Conservation (phyloP, 2,113 vertebrate species). For the Hypanus sabinus region DNA sequence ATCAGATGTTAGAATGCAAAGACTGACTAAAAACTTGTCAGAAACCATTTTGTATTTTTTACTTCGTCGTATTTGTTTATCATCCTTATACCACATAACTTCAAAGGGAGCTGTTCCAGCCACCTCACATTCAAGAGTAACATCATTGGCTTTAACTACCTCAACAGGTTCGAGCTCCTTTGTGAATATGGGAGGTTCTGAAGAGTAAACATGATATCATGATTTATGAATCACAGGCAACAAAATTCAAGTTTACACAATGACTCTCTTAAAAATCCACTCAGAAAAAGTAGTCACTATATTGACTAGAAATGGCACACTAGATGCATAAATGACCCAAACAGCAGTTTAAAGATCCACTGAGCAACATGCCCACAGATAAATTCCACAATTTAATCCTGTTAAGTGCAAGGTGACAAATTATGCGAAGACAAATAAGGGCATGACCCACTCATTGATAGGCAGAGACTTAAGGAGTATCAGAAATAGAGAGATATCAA, state of each 20-base stretch:
- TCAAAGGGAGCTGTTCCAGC: slow-evolving; percentile 79
- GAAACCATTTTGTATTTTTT: slow-evolving; percentile 75
- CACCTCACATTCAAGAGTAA: slow-evolving; percentile 73
- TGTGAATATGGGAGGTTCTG: slow-evolving; percentile 82
- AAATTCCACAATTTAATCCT: too few species aligned
- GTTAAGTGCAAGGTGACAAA: too few species aligned
- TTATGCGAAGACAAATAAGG: too few species aligned
- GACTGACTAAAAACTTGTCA: slow-evolving; percentile 61
- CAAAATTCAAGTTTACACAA: background rate
- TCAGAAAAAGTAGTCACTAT: background rate
- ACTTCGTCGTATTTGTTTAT: slow-evolving; percentile 81
- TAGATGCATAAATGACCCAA: background rate
- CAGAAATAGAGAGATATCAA: too few species aligned
- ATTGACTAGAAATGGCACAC: too few species aligned
- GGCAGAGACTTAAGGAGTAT: too few species aligned
- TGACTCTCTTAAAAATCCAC: background rate
- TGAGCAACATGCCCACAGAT: background rate
- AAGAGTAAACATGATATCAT: slow-evolving; percentile 44
- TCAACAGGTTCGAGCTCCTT: slow-evolving; percentile 65
- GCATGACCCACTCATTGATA: too few species aligned
- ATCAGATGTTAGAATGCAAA: slow-evolving; percentile 79
- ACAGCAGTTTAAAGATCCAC: background rate
- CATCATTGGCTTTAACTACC: slow-evolving; percentile 73
- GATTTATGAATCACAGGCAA: background rate
- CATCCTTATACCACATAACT: slow-evolving; percentile 85